Base-by-base conservation (phyloP, 2,888 invertebrate species). In the Pilophorus perplexus region DNA sequence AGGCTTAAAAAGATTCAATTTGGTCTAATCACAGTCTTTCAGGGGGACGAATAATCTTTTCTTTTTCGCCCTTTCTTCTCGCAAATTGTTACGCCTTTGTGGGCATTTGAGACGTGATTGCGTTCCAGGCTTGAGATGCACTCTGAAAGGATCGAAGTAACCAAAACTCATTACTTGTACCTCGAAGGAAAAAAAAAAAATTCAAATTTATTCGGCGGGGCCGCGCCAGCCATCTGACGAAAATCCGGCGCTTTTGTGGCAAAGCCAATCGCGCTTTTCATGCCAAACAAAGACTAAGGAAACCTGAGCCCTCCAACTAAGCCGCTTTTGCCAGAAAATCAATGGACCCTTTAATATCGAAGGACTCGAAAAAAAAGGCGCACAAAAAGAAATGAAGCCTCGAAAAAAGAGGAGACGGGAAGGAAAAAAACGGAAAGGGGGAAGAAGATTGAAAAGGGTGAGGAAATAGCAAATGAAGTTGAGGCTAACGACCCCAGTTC, bases 271-370 rank as follows among this genome's bases (percentile, higher is more conserved):
- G 28, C 25, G 55, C 57, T 42, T 57, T 57, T 57, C 57, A 57
- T 38, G 25, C 40, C 57, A 57, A 57, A 57, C 57, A 57, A 57
- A 57, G 57, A 40, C 22, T 20, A 20, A 12, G 42, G 57, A 18
- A 40, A 57, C 57, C 57, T 57, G 57, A 57, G 57, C 40, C 40
- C 57, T 55, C 38, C 40, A 40, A 37, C 57, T 57, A 57, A 57
- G 57, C 57, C 37, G 57, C 57, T 57, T 48, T 57, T 40, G 57
- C 57, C 37, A 23, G 57, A 57, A n/a, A 57, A 57, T 57, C 57
- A 57, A 57, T 57, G 57, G 57, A 22, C 8, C 57, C 40, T 57
- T 57, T 57, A 38, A 57, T 57, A 57, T 57, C 42, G 46, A 23
- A 48, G 40, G 57, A 57, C 57, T 22, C 6, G 38, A 8, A 40